Base-by-base conservation (phyloP, 2,797 vertebrate species). In the Delichon dasypus region DNA sequence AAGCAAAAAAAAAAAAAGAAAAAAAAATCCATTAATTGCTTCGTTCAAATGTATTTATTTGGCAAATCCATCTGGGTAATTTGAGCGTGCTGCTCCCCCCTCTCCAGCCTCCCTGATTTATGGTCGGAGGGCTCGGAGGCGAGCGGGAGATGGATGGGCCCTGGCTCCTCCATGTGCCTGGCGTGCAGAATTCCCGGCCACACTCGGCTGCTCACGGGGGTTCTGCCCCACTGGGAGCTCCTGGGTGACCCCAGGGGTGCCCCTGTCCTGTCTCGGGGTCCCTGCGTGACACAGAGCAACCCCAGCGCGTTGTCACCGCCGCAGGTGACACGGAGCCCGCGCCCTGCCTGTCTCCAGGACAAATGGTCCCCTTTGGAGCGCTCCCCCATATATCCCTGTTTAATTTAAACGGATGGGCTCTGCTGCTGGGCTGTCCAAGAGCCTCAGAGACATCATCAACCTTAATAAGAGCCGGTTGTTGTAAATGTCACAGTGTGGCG, bases 31-130 rank as follows among this genome's bases (percentile, higher is more conserved):
- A 96, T 97, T 97, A 97, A 97, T 97, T 97, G 96, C 94, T 96
- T 77, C 14, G 18, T 93, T 97, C 89, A 80, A 85, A 95, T 55
- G 93, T 97, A 95, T 97, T 97, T 97, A 97, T 97, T 97, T 94
- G 96, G 96, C 85, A 91, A 97, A 97, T 97, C 94, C 89, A 91
- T 94, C 80, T 85, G 95, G 94, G 93, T 96, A 96, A 96, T 94
- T 91, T 54, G 85, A 90, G 66, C 4, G 5, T 2, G 38, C 50
- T 32, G 80, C 77, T 74, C 40, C 83, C 73, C 88, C 65, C 55
- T 36, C 62, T 36, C 23, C 45, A 26, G 47, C 55, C 57, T 55
- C 48, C 38, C 85, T 96, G 96, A 97, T 97, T 97, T 96, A 97
- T 96, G 91, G 62, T 62, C 3, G 5, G 79, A 76, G 93, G 88